phyloP scores from a whole-genome alignment of 2,797 vertebrate species.

The Alcedo quadribrachys region DNA sequence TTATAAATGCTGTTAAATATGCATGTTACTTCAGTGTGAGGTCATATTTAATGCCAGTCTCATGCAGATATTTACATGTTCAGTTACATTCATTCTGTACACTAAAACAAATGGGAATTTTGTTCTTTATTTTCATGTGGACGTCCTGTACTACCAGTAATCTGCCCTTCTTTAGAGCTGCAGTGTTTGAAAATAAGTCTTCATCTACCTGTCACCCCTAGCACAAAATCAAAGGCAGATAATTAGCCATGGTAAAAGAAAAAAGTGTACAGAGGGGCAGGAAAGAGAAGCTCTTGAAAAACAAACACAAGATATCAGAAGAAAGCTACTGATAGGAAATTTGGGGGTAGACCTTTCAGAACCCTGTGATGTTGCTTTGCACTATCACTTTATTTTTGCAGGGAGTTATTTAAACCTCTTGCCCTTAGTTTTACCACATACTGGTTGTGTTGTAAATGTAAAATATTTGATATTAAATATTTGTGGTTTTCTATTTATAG shows the following conservation, averaged over 20 bases:
- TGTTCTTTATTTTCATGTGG: not conserved
- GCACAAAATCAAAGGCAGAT: not conserved
- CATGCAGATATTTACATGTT: not conserved
- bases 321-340: not conserved
- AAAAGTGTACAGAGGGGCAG: not conserved
- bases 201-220: not conserved
- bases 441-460: not conserved
- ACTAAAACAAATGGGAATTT: not conserved
- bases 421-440: not conserved
- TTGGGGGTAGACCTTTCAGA: not conserved
- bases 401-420: not conserved
- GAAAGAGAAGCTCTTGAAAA: not conserved
- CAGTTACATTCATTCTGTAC: not conserved
- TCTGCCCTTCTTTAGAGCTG: not conserved
- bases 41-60: not conserved
- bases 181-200: not conserved
- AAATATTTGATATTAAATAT: not conserved
- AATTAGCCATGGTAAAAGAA: not conserved
- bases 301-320: not conserved
- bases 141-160: not conserved
- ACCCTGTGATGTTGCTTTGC: not conserved
- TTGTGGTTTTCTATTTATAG: conserved; percentile 64
- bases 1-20: conserved; percentile 1
- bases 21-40: not conserved
- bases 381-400: not conserved